Evolutionary conservation across 2,113 vertebrate species (phyloP), one percentile per base, ranked within the genome.

Genomic region (Solea solea): DNA sequence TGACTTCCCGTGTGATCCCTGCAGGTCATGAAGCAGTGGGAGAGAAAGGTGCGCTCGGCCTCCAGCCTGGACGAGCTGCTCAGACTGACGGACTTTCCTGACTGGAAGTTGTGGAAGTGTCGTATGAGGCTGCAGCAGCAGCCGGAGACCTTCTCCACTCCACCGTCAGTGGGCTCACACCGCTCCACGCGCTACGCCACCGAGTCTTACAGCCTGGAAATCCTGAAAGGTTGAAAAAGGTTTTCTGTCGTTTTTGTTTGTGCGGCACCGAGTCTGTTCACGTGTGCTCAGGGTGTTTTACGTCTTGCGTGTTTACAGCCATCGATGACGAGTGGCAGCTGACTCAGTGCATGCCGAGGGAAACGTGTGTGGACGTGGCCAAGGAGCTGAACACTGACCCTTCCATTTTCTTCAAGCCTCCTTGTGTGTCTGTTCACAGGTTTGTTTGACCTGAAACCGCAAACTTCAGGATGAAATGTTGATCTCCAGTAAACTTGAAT

Each of bases 311-410:
- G 15, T 72, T 21, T 21, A 21, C 21, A 99, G 97, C 96, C 72
- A 97, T 99, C 81, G 97, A 98, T 52, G 97, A 98, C 40, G 98
- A 99, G 83, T 99, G 98, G 98, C 96, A 96, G 87, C 93, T 94
- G 76, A 99, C 96, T 10, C 98, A 97, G 82, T 99, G 97, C 21
- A 95, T 94, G 89, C 98, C 98, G 34, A 91, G 97, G 83, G 97
- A 99, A 91, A 96, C 96, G 0, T 98, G 96, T 0, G 94, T 99
- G 5, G 97, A 98, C 58, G 96, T 98, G 54, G 97, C 96, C 76
- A 95, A 96, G 61, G 97, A 99, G 83, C 86, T 98, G 54, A 95
- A 95, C 62, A 95, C 92, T 0, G 93, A 92, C 58, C 95, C 95
- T 12, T 94, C 95, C 48, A 95, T 94, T 28, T 98, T 99, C 90